Conservation (phyloP, 2,888 invertebrate species). For the Troides oblongomaculatus region DNA sequence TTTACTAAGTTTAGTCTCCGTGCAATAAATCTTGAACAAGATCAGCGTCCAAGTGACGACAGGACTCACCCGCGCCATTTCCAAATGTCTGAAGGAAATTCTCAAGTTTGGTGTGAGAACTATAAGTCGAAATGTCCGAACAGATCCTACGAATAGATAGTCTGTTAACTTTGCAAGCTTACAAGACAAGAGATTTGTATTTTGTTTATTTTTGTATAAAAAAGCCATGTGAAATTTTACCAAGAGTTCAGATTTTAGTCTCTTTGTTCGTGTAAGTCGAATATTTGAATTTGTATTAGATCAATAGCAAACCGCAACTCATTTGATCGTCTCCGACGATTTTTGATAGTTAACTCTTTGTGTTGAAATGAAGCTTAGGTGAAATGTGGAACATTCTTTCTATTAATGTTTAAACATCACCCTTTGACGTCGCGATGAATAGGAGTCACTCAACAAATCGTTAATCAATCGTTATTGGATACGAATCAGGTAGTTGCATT, state of each 20-base stretch:
- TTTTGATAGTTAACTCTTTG: constrained; percentile 33
- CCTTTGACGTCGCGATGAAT: constrained; percentile 73
- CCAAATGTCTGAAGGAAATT: constrained; percentile 40
- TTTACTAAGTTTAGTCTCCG: constrained; percentile 57
- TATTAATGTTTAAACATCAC: constrained; percentile 76
- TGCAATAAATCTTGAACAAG: constrained; percentile 62
- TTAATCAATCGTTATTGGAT: constrained; percentile 76
- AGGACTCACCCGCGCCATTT: constrained; percentile 42
- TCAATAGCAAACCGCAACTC: constrained; percentile 36
- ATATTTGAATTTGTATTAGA: not conserved
- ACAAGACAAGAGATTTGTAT: constrained; percentile 65
- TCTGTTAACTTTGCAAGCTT: constrained; percentile 50
- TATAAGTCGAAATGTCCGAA: constrained; percentile 31
- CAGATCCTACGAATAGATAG: constrained; percentile 59
- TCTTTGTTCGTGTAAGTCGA: constrained; percentile 3
- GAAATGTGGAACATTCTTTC: constrained; percentile 65
- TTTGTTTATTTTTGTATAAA: constrained; percentile 41
- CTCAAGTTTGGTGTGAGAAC: constrained; percentile 36
- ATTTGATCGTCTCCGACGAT: constrained; percentile 30
- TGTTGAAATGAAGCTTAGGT: constrained; percentile 49
- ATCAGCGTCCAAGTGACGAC: constrained; percentile 60
- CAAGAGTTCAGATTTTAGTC: not conserved
- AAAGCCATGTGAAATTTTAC: constrained; percentile 42
- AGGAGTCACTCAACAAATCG: constrained; percentile 77
- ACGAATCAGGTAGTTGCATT: constrained; percentile 76